A percentile compares a stretch with the other conserved stretches of the same genome.
phyloP scores from a whole-genome alignment of 2,888 invertebrate species.

The Thereva unica region DNA sequence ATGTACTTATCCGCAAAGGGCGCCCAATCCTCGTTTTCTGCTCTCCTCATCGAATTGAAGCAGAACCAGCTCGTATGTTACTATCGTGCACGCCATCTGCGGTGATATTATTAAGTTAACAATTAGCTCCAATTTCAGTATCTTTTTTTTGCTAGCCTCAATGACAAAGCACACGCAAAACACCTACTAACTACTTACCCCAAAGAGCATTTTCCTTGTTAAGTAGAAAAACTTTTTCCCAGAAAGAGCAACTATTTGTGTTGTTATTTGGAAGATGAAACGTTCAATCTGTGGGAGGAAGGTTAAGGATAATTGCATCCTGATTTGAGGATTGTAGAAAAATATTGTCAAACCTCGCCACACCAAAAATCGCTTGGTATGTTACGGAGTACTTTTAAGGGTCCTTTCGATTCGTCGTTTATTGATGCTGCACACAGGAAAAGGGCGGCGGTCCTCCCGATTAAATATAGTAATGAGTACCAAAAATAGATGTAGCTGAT shows the following conservation, averaged over 20 bases:
- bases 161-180: slow-evolving; percentile 42
- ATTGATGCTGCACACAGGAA: slow-evolving; percentile 63
- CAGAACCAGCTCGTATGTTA: slow-evolving; percentile 70
- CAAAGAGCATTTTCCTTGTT: slow-evolving; percentile 63
- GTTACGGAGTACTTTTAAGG: slow-evolving; percentile 59
- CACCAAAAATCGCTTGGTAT: slow-evolving; percentile 53
- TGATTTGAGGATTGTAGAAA: neutral
- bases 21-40: slow-evolving; percentile 50
- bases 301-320: neutral
- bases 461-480: slow-evolving; percentile 62
- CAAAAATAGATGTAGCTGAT: slow-evolving; percentile 62
- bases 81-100: slow-evolving; percentile 66
- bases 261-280: slow-evolving; percentile 63
- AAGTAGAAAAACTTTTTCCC: slow-evolving; percentile 67
- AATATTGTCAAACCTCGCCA: slow-evolving; percentile 49
- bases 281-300: slow-evolving; percentile 60
- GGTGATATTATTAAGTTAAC: slow-evolving; percentile 8
- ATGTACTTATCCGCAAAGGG: slow-evolving; percentile 47
- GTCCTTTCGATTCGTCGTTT: slow-evolving; percentile 62
- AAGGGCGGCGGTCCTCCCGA: slow-evolving; percentile 61
- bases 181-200: slow-evolving; percentile 56
- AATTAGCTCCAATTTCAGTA: too few relatives aligned
- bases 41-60: slow-evolving; percentile 63
- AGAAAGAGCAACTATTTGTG: slow-evolving; percentile 63
- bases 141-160: neutral